Evolutionary conservation across 2,888 invertebrate genomes (phyloP), one percentile per base, ranked within the genome.

Genomic region (Drosophila mettleri): DNA sequence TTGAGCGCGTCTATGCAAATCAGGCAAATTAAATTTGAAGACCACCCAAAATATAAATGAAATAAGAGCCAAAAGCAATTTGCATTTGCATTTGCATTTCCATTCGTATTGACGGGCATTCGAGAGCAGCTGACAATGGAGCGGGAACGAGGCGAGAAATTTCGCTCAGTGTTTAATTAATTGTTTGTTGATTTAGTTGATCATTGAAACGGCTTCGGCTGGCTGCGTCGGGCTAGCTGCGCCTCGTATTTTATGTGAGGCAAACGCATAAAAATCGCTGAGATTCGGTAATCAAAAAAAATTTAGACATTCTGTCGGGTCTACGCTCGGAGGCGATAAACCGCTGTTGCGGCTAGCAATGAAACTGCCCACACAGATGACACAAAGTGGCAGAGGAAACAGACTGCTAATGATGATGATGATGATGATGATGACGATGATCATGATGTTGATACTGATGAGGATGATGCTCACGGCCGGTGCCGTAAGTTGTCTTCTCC

Each of bases 231-330:
- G 1, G 7, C 43, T 24, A 9, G 16, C 57, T 68, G 45, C n/a
- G 51, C 34, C 55, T 66, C 61, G 78, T 71, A 63, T 80, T 85
- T 76, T 65, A 78, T 71, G 82, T 57, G 69, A 46, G 68, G 62
- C 72, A 63, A 78, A 61, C 71, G 80, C 79, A 87, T 83, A 88
- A 88, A 80, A 84, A 84, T 71, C 84, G 88, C 81, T 86, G 83
- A 86, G 89, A 85, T 89, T 87, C 86, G 79, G 82, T 85, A 89
- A 85, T 85, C 85, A 87, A 85, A 82, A 81, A 86, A 82, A 85
- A 87, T 87, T 77, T 85, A 85, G 85, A 85, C 85, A 89, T 85
- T 89, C 85, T 78, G 75, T 75, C 61, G 53, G 49, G 22, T 29
- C 63, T 63, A 20, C 41, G 34, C 18, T 36, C 48, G 58, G 63